These are phyloP conservation scores for Frankliniella fusca DNA, from an alignment of 2,888 invertebrate genomes.

Conservation along the genomic window DNA sequence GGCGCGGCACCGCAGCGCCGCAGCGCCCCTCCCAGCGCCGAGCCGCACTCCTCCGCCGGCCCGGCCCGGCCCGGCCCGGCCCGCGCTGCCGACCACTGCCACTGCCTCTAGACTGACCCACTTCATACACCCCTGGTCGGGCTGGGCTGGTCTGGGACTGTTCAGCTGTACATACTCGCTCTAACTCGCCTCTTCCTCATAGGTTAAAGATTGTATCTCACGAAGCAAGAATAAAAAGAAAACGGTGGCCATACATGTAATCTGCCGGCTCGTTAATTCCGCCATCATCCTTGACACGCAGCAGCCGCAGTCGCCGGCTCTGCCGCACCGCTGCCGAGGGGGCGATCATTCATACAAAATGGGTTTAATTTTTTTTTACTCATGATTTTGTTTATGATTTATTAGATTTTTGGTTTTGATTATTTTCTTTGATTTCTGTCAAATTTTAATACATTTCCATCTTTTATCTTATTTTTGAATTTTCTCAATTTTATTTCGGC, in stretches of 20 bases:
- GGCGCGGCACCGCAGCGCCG: too few species aligned
- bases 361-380: too few species aligned
- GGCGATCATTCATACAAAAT: too few species aligned
- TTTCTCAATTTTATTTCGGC: too few species aligned
- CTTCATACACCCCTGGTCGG: not conserved
- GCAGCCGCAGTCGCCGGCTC: not conserved
- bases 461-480: too few species aligned
- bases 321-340: too few species aligned
- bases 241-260: constrained; percentile 22
- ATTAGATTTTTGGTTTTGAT: too few species aligned
- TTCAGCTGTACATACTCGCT: not conserved
- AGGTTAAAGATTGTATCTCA: not conserved
- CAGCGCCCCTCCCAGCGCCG: not conserved
- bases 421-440: too few species aligned
- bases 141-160: not conserved
- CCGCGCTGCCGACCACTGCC: not conserved
- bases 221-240: not conserved
- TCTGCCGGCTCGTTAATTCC: not conserved
- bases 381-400: too few species aligned
- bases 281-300: not conserved
- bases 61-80: not conserved
- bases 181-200: not conserved
- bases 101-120: not conserved
- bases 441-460: too few species aligned
- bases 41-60: not conserved